Percentiles rank a stretch among this genome's conserved stretches.
phyloP scores from a whole-genome alignment of 2,888 invertebrate species.

The Caenorhabditis sp. region DNA sequence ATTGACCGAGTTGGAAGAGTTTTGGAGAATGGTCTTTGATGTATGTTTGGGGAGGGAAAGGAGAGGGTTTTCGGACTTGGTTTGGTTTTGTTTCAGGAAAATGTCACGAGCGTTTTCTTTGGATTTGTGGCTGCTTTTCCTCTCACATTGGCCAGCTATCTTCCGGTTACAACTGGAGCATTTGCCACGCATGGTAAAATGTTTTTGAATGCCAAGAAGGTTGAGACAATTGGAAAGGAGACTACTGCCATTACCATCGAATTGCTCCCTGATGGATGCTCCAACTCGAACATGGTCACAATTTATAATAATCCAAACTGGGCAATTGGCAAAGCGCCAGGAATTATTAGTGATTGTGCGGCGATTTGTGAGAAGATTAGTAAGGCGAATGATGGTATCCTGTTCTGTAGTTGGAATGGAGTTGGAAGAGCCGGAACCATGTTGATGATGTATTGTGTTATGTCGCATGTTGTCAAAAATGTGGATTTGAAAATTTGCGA shows the following conservation, averaged over 20 bases:
- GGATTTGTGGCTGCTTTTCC: neutral
- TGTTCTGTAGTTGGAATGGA: slow-evolving; percentile 15
- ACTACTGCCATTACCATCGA: slow-evolving; percentile 24
- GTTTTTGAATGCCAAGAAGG: slow-evolving; percentile 42
- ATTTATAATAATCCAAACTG: slow-evolving; percentile 18
- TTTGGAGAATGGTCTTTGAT: slow-evolving; percentile 28
- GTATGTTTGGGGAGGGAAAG: neutral
- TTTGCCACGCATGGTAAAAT: slow-evolving; percentile 33
- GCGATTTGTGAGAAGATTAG: slow-evolving; percentile 12
- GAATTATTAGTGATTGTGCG: slow-evolving; percentile 8
- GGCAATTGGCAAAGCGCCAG: slow-evolving; percentile 8
- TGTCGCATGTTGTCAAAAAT: slow-evolving; percentile 9
- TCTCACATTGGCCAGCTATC: neutral
- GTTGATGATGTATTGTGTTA: slow-evolving; percentile 4
- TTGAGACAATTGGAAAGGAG: slow-evolving; percentile 6
- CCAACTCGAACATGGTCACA: slow-evolving; percentile 23
- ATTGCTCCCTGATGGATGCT: slow-evolving; percentile 40
- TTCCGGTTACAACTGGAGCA: slow-evolving; percentile 12
- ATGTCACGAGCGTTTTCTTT: neutral
- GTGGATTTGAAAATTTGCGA: slow-evolving; percentile 9
- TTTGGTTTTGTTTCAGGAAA: neutral
- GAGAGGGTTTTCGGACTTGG: neutral
- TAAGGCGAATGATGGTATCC: slow-evolving; percentile 7
- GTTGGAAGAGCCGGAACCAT: slow-evolving; percentile 11
- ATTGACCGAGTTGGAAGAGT: slow-evolving; percentile 11